Evolutionary conservation across 2,888 invertebrate species (phyloP).

Genomic region (Apamea epomidion): DNA sequence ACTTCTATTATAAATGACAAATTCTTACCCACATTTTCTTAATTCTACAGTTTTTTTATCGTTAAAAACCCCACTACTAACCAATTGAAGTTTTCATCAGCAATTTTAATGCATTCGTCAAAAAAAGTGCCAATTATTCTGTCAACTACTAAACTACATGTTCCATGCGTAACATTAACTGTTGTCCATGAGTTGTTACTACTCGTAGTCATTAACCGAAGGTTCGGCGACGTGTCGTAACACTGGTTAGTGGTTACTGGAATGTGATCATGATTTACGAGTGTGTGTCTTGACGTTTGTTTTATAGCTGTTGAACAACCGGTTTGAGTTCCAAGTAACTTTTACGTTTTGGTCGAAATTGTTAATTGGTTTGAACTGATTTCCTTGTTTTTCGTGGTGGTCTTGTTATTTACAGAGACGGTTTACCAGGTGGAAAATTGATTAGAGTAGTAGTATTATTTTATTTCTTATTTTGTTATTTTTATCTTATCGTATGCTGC

Average conservation of each 20-base stretch:
- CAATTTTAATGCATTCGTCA: neutral
- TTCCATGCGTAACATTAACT: conserved; percentile 31
- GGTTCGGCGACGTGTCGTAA: conserved; percentile 60
- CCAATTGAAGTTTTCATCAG: neutral
- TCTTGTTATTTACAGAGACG: neutral
- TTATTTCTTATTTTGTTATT: neutral
- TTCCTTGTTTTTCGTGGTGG: conserved; percentile 1
- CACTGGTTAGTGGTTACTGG: conserved; percentile 35
- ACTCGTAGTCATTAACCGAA: conserved; percentile 49
- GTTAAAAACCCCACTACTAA: too few relatives aligned
- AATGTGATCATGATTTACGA: conserved; percentile 66
- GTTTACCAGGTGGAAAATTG: neutral
- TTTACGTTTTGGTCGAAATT: conserved; percentile 22
- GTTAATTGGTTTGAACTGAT: conserved; percentile 11
- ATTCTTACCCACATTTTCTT: neutral
- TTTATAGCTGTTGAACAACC: conserved; percentile 50
- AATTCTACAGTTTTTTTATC: neutral
- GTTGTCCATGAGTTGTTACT: conserved; percentile 12
- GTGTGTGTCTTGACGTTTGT: conserved; percentile 50
- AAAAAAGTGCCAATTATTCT: conserved; percentile 15
- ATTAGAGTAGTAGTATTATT: neutral
- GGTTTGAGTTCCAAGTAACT: conserved; percentile 35
- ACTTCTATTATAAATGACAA: neutral
- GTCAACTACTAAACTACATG: conserved; percentile 22
- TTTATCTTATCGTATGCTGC: neutral